phyloP scores from a whole-genome alignment of 2,888 invertebrate genomes.

The Volucella inanis region DNA sequence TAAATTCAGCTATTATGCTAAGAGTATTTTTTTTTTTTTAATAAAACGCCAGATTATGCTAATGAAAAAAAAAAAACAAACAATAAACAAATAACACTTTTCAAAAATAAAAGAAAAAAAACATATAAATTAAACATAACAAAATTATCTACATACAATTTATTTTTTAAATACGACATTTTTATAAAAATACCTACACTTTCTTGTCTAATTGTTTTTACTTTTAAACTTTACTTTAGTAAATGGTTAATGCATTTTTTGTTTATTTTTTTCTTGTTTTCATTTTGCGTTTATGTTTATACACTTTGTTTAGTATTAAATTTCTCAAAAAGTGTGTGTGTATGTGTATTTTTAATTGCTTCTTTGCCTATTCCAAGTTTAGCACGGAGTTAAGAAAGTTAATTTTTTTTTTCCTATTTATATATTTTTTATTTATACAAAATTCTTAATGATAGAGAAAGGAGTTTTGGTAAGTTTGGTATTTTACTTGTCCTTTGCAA shows the following conservation, averaged over 20 bases:
- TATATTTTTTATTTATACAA: slow-evolving; percentile 49
- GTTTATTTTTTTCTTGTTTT: too few relatives aligned
- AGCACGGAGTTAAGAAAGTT: slow-evolving; percentile 19
- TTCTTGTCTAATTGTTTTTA: slow-evolving; percentile 30
- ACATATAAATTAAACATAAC: neutral
- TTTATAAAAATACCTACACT: slow-evolving; percentile 49
- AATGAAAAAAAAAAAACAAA: neutral
- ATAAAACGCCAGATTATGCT: too few relatives aligned
- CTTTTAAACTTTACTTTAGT: slow-evolving; percentile 42
- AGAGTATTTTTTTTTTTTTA: too few relatives aligned
- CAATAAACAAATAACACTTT: neutral
- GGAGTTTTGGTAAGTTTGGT: slow-evolving; percentile 25
- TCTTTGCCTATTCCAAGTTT: slow-evolving; percentile 11
- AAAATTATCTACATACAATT: slow-evolving; percentile 19
- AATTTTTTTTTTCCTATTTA: neutral
- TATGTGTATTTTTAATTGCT: neutral
- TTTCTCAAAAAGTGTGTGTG: slow-evolving; percentile 5
- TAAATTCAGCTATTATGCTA: too few relatives aligned
- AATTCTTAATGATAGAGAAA: slow-evolving; percentile 61
- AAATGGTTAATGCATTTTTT: slow-evolving; percentile 52
- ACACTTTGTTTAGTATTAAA: slow-evolving; percentile 40
- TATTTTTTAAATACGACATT: slow-evolving; percentile 35
- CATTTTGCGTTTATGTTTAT: slow-evolving; percentile 44
- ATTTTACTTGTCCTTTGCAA: slow-evolving; percentile 20
- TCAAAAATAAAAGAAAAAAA: slow-evolving; percentile 11